Base-by-base conservation (phyloP, 2,113 vertebrate species). In the Rhinoptilus africanus region DNA sequence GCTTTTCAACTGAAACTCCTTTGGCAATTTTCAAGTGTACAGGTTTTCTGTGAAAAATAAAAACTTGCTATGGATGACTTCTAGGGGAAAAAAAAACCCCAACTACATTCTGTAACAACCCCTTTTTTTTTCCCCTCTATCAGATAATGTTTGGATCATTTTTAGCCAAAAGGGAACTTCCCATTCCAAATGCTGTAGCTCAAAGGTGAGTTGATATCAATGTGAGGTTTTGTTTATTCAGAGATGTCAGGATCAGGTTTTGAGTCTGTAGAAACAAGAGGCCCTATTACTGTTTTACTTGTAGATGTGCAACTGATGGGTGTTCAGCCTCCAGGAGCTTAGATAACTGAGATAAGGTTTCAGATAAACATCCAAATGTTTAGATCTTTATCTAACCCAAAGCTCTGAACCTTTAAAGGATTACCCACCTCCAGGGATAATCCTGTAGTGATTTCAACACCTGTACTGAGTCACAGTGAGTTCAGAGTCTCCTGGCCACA, bases 331-430 rank as follows among this genome's bases (percentile, higher is more conserved):
- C 77, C 89, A 95, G 96, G 95, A 96, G 74, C 82, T 96, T 87
- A 93, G 97, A 92, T 94, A 62, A 88, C 56, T 80, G 66, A 76
- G 97, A 97, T 97, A 96, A 97, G 71, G 71, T 96, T 97, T 96
- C 97, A 95, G 96, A 95, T 96, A 97, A 97, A 91, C 91, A 89
- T 96, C 84, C 92, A 96, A 97, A 96, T 96, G 93, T 92, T 95
- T 96, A 96, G 97, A 96, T 95, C 92, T 96, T 95, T 97, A 96
- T 97, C 97, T 97, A 69, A 97, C 59, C 62, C 71, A 85, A 94
- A 95, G 26, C 92, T 91, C 96, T 96, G 84, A 96, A 89, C 74
- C 92, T 97, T 97, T 95, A 97, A 97, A 91, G 97, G 96, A 97
- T 97, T 97, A 96, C 89, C 91, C 71, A 91, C 78, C 94, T 88